These are phyloP conservation scores for Tetropium fuscum DNA, from an alignment of 2,888 invertebrate species.

Conservation along the genomic window DNA sequence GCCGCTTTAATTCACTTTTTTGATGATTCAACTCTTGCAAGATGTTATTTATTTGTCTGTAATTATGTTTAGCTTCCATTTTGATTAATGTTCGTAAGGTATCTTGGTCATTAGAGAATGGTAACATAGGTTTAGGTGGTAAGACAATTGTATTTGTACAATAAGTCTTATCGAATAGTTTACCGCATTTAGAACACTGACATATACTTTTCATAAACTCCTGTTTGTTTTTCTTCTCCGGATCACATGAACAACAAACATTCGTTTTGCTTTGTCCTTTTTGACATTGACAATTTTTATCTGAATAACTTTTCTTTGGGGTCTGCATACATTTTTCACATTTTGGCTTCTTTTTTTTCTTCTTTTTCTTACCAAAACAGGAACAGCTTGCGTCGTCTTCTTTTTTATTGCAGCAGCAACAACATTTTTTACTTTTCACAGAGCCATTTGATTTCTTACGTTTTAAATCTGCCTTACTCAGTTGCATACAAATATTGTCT, in stretches of 20 bases:
- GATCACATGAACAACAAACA: neutral
- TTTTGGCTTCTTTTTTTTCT: neutral
- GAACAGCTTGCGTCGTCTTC: neutral
- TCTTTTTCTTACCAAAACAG: constrained; percentile 8
- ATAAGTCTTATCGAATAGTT: constrained; percentile 2
- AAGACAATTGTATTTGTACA: constrained; percentile 2
- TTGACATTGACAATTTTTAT: constrained; percentile 10
- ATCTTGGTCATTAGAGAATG: constrained; percentile 13
- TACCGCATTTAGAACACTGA: constrained; percentile 13
- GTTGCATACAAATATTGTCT: constrained; percentile 29
- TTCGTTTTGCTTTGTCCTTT: neutral
- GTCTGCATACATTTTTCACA: constrained; percentile 2
- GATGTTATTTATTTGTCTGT: constrained; percentile 37
- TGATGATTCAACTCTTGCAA: constrained; percentile 36
- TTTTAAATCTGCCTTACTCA: neutral
- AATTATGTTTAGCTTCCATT: constrained; percentile 41
- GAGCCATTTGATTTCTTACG: neutral
- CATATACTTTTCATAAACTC: constrained; percentile 13
- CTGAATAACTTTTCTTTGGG: neutral
- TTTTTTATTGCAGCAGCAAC: neutral
- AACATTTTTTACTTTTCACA: neutral
- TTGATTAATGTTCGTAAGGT: constrained; percentile 33
- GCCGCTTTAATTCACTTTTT: constrained; percentile 28
- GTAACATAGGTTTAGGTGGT: neutral
- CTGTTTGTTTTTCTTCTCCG: neutral